phyloP scores from a whole-genome alignment of 2,113 vertebrate genomes.

The Mirounga angustirostris region DNA sequence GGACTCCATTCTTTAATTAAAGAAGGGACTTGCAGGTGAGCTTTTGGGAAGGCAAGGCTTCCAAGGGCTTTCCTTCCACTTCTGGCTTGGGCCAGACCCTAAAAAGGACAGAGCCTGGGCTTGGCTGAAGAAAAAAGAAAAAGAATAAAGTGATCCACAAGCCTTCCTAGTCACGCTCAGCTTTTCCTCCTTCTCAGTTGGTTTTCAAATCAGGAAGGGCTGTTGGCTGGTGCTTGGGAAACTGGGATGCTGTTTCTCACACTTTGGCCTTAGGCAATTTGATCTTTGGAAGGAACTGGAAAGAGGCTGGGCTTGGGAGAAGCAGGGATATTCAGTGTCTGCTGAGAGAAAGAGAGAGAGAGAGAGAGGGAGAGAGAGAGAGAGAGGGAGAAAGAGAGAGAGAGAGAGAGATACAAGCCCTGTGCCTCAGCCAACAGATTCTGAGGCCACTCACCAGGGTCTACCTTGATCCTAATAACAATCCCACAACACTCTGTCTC shows the following conservation, averaged over 20 bases:
- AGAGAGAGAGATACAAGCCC: not conserved
- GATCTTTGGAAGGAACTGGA: not conserved
- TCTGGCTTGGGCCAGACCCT: not conserved
- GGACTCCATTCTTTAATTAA: not conserved
- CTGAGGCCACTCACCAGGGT: not conserved
- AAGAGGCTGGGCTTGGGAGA: not conserved
- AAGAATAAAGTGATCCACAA: not conserved
- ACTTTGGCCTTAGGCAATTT: not conserved
- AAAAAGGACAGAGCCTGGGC: not conserved
- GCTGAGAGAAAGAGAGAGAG: not conserved
- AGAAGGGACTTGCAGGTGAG: not conserved
- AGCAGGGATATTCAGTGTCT: not conserved
- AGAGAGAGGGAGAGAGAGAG: not conserved
- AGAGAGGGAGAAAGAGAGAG: not conserved
- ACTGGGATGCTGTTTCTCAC: not conserved
- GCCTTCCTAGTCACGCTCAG: no score
- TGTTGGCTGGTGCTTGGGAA: slow-evolving; percentile 2
- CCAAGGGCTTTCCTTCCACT: not conserved
- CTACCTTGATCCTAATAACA: not conserved
- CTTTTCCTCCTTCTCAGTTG: not conserved
- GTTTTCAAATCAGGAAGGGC: not conserved
- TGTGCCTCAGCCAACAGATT: not conserved
- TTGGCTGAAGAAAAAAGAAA: not conserved
- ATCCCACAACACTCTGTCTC: accelerated
- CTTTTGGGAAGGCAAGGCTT: not conserved